A percentile compares a stretch with the other conserved stretches of the same genome.
Evolutionary conservation across 2,797 vertebrate species (phyloP).

Genomic region (Otus scops): DNA sequence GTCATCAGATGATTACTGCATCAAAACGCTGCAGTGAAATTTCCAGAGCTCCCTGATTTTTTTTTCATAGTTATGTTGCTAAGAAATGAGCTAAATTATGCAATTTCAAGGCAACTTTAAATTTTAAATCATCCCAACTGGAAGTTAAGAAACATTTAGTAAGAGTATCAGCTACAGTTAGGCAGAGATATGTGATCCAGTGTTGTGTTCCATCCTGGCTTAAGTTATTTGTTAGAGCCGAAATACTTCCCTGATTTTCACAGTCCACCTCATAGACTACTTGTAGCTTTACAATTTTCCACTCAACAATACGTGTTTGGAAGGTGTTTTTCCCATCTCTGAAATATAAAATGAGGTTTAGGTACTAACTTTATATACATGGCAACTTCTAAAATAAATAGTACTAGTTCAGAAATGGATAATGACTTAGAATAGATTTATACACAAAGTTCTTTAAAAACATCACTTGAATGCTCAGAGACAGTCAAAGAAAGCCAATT

Average conservation of each 20-base stretch:
- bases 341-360: background rate
- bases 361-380: background rate
- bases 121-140: background rate
- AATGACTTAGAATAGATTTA: background rate
- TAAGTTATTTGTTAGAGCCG: background rate
- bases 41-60: background rate
- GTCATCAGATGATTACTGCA: background rate
- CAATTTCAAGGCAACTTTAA: background rate
- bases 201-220: background rate
- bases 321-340: background rate
- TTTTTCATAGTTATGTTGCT: background rate
- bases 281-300: background rate
- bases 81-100: background rate
- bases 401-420: background rate
- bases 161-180: background rate
- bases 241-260: background rate
- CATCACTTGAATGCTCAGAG: background rate
- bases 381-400: background rate
- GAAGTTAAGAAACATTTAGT: background rate
- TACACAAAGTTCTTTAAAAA: background rate
- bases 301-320: background rate
- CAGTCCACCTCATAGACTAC: background rate
- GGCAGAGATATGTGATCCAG: background rate
- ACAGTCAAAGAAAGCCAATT: background rate
- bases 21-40: background rate